Evolutionary conservation across 2,113 vertebrate genomes (phyloP).

Genomic region (Sorex fumeus): DNA sequence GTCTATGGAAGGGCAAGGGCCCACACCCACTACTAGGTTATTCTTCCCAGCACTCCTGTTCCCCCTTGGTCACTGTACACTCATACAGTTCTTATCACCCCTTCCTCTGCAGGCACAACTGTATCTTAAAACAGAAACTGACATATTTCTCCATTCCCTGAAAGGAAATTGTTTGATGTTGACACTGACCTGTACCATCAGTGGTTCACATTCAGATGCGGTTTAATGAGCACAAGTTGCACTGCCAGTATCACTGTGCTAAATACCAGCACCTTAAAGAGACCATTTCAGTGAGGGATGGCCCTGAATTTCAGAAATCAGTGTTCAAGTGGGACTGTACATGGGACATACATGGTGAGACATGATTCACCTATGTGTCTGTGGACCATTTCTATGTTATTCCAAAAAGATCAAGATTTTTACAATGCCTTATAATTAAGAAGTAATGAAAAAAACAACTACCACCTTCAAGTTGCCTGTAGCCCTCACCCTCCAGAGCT

Average conservation of each 20-base stretch:
- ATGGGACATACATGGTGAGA: not conserved
- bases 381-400: not conserved
- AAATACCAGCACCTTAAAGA: not conserved
- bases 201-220: too few relatives aligned
- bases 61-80: not conserved
- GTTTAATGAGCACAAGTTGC: too few relatives aligned
- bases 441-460: not conserved
- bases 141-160: not conserved
- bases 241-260: not conserved
- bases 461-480: not conserved
- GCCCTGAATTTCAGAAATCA: not conserved
- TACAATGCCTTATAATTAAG: slow-evolving; percentile 28
- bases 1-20: rapidly evolving
- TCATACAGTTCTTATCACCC: not conserved
- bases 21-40: not conserved
- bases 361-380: not conserved
- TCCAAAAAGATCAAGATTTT: not conserved
- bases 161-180: not conserved
- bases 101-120: not conserved
- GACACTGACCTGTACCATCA: too few relatives aligned
- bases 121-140: not conserved
- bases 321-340: not conserved
- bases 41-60: not conserved
- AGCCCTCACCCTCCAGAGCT: not conserved
- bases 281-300: not conserved